phyloP scores from a whole-genome alignment of 2,797 vertebrate genomes.

The Oreochromis grahami region DNA sequence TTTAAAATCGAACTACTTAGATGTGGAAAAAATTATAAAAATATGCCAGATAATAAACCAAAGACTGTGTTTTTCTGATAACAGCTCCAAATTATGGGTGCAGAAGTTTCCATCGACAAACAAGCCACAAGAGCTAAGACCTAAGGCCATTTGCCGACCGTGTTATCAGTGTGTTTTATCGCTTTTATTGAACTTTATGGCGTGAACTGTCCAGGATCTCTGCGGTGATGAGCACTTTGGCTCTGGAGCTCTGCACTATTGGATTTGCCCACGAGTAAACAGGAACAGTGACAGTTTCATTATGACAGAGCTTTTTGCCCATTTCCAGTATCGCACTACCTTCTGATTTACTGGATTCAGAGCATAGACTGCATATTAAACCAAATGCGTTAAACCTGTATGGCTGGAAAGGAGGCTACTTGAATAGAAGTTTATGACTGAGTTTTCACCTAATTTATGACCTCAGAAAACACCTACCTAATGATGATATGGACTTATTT shows the following conservation, averaged over 20 bases:
- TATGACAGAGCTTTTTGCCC: background rate
- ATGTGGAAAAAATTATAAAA: background rate
- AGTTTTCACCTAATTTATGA: background rate
- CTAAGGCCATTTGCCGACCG: background rate
- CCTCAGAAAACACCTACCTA: background rate
- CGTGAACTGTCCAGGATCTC: background rate
- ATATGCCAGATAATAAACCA: background rate
- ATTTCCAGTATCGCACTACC: background rate
- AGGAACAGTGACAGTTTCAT: slow-evolving; percentile 6
- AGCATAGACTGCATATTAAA: background rate
- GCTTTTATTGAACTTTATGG: slow-evolving; percentile 10
- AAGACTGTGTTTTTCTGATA: background rate
- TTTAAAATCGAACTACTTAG: background rate
- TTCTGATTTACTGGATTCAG: slow-evolving; percentile 21
- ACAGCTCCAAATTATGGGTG: background rate
- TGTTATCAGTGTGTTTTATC: background rate
- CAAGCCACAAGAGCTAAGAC: background rate
- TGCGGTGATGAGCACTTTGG: slow-evolving; percentile 11
- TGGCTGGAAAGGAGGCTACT: background rate
- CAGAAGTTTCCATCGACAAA: background rate
- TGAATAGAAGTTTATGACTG: background rate
- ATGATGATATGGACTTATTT: background rate
- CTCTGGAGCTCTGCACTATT: slow-evolving; percentile 2
- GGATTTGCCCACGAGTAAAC: slow-evolving; percentile 31
- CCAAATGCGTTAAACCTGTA: background rate